Evolutionary conservation across 1,140 invertebrate genomes (phyloP).

Genomic region (Asobara japonica): DNA sequence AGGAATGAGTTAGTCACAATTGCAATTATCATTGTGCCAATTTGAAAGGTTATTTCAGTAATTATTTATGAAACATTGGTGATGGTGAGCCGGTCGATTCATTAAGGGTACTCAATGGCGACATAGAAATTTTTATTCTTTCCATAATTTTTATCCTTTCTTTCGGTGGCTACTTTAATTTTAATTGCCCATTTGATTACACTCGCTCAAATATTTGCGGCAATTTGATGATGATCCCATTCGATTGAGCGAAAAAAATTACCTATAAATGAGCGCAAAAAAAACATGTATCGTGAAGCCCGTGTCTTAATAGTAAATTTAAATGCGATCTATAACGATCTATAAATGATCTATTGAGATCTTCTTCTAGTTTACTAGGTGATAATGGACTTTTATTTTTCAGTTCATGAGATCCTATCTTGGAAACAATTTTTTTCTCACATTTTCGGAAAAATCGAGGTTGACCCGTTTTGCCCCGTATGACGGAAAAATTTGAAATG

Average conservation of each 20-base stretch:
- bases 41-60: neutral
- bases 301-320: too few relatives aligned
- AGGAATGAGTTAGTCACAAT: neutral
- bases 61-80: neutral
- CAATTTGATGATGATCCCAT: neutral
- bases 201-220: neutral
- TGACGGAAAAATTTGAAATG: neutral
- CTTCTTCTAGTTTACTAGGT: too few relatives aligned
- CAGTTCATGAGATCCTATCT: too few relatives aligned
- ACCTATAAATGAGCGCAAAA: too few relatives aligned
- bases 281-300: too few relatives aligned
- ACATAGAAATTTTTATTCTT: neutral
- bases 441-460: neutral
- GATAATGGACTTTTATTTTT: too few relatives aligned
- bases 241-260: neutral
- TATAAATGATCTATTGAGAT: too few relatives aligned
- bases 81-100: neutral
- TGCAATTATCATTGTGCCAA: slow-evolving; percentile 3
- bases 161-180: neutral
- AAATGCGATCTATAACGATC: too few relatives aligned
- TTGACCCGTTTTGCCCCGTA: neutral
- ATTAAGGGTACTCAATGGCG: neutral
- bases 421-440: too few relatives aligned
- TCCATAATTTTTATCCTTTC: neutral
- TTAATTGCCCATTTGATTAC: neutral